Evolutionary conservation across 1,140 invertebrate species (phyloP).

Genomic region (Chironomus tepperi): DNA sequence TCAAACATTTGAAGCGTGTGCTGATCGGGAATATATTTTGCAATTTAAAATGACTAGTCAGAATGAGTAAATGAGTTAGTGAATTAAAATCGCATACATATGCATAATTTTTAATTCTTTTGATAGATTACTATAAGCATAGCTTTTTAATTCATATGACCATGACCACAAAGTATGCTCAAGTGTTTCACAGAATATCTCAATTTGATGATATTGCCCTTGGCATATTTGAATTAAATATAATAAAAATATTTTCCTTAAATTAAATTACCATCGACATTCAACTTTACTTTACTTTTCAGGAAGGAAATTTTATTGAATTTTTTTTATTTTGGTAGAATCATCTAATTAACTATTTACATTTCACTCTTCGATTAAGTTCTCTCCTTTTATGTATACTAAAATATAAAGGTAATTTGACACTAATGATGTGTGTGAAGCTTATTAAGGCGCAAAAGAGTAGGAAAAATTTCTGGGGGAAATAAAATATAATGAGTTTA

Average conservation of each 20-base stretch:
- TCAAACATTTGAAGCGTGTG: too few species aligned
- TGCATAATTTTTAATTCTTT: too few species aligned
- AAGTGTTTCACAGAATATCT: background rate
- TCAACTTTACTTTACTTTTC: background rate
- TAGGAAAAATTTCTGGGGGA: background rate
- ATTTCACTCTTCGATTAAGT: constrained; percentile 16
- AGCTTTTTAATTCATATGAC: background rate
- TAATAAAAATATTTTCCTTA: background rate
- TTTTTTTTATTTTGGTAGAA: background rate
- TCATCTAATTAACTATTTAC: constrained; percentile 24
- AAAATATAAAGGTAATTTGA: constrained; percentile 9
- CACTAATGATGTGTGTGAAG: constrained; percentile 12
- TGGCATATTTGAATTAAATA: background rate
- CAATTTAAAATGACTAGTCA: too few species aligned
- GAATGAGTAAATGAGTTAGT: too few species aligned
- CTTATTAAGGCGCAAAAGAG: constrained; percentile 6
- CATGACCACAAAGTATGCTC: background rate
- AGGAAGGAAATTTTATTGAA: background rate
- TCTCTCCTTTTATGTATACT: background rate
- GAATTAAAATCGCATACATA: too few species aligned
- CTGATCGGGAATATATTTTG: too few species aligned
- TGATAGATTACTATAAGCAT: too few species aligned
- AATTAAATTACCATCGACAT: background rate
- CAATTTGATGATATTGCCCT: background rate
- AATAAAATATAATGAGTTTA: background rate